A percentile compares a stretch with the other conserved stretches of the same genome.
Evolutionary conservation across 2,888 invertebrate species (phyloP).

Genomic region (Apamea sordens): DNA sequence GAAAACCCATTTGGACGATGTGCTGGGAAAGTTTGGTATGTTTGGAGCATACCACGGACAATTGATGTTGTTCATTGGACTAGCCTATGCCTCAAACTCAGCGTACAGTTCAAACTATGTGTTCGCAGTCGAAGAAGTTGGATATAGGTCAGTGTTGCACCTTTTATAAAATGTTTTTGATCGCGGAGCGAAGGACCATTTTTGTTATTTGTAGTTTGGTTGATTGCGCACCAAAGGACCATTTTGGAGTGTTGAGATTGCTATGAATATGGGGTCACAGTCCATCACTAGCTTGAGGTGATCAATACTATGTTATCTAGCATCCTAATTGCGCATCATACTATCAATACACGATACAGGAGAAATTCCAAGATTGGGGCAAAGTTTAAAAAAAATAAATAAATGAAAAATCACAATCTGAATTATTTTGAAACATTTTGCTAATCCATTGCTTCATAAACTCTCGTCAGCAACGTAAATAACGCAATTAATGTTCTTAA

Average conservation of each 20-base stretch:
- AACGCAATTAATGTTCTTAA: too few relatives aligned
- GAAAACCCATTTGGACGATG: conserved; percentile 78
- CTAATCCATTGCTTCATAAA: too few relatives aligned
- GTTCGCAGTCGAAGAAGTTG: conserved; percentile 91
- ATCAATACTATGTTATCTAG: neutral
- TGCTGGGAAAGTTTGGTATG: conserved; percentile 85
- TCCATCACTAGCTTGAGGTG: neutral
- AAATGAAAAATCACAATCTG: too few relatives aligned
- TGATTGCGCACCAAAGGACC: neutral
- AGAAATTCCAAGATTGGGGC: too few relatives aligned
- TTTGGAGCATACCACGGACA: conserved; percentile 91
- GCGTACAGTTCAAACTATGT: conserved; percentile 91
- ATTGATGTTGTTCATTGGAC: conserved; percentile 88
- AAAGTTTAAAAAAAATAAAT: too few relatives aligned
- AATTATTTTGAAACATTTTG: too few relatives aligned
- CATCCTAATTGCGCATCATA: too few relatives aligned
- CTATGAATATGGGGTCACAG: neutral
- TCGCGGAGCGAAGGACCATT: neutral
- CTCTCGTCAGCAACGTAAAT: too few relatives aligned
- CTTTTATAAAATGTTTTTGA: neutral
- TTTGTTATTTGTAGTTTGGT: neutral
- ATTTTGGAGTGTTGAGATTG: neutral
- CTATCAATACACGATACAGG: too few relatives aligned
- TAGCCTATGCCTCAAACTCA: conserved; percentile 91
- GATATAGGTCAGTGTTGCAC: conserved; percentile 81